Percentiles rank a stretch among this genome's conserved stretches.
These are phyloP conservation scores for Aurelia aurita DNA, from an alignment of 30 jellyfish, hydroid and myxozoan genomes.

Conservation along the genomic window DNA sequence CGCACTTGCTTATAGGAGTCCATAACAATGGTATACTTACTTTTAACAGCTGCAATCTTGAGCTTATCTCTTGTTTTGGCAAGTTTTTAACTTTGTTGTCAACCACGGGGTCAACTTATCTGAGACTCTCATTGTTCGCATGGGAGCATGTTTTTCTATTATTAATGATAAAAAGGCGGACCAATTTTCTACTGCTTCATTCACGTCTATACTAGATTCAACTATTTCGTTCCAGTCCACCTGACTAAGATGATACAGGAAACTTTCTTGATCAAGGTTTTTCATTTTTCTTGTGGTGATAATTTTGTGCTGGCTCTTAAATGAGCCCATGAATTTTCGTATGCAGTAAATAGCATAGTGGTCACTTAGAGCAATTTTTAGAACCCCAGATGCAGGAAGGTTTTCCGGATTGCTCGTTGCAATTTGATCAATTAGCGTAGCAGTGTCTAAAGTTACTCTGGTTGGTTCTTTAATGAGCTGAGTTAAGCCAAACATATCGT, in stretches of 20 bases:
- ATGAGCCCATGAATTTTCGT: constrained; percentile 24
- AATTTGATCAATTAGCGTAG: constrained; percentile 19
- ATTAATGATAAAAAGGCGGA: background rate
- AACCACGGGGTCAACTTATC: constrained; percentile 36
- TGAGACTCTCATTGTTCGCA: constrained; percentile 36
- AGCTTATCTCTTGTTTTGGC: constrained; percentile 16
- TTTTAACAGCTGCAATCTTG: background rate
- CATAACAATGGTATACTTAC: background rate
- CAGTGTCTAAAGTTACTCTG: constrained; percentile 22
- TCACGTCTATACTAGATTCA: constrained; percentile 33
- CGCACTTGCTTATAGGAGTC: too few species aligned
- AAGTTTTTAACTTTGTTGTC: constrained; percentile 7
- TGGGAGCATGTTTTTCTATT: constrained; percentile 43
- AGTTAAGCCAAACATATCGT: constrained; percentile 25
- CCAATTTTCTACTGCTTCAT: constrained; percentile 16
- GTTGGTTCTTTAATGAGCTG: constrained; percentile 34
- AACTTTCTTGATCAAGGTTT: constrained; percentile 20
- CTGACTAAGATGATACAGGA: background rate
- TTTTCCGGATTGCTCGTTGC: constrained; percentile 15
- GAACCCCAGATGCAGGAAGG: constrained; percentile 18
- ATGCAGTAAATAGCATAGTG: constrained; percentile 33
- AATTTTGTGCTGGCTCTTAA: constrained; percentile 32
- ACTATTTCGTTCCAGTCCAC: constrained; percentile 13
- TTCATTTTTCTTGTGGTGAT: constrained; percentile 39
- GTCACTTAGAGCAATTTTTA: constrained; percentile 33